phyloP scores from a whole-genome alignment of 2,113 vertebrate species.

The Macaca nemestrina region DNA sequence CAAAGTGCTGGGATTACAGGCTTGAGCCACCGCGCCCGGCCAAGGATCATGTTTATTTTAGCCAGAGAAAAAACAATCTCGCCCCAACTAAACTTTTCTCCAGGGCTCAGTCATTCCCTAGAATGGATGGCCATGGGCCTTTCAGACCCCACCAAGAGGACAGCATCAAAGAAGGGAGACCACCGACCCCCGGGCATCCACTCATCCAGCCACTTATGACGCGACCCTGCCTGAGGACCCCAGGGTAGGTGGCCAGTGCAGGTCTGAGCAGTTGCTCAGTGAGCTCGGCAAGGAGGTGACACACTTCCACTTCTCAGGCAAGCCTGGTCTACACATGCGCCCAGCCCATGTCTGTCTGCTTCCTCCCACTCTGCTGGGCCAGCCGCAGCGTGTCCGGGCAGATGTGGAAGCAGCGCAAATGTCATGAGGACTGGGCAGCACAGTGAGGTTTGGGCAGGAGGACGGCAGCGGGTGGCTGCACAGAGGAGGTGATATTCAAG shows the following conservation, averaged over 20 bases:
- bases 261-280: not conserved
- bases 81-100: not conserved
- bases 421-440: not conserved
- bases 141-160: not conserved
- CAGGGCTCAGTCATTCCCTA: not conserved
- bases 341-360: not conserved
- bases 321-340: not conserved
- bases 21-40: no score
- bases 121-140: not conserved
- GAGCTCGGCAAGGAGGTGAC: not conserved
- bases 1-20: no score
- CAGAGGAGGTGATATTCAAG: not conserved
- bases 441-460: not conserved
- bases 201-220: accelerated
- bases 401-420: accelerated
- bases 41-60: not conserved
- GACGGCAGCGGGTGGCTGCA: not conserved
- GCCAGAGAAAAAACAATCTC: not conserved
- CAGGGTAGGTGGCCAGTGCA: accelerated
- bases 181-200: accelerated
- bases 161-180: not conserved
- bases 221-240: not conserved
- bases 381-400: accelerated
- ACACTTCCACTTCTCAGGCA: not conserved
- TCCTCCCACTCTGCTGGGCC: not conserved